A percentile compares a stretch with the other conserved stretches of the same genome.
phyloP scores from a whole-genome alignment of 2,113 vertebrate species.

The Psettodes erumei region DNA sequence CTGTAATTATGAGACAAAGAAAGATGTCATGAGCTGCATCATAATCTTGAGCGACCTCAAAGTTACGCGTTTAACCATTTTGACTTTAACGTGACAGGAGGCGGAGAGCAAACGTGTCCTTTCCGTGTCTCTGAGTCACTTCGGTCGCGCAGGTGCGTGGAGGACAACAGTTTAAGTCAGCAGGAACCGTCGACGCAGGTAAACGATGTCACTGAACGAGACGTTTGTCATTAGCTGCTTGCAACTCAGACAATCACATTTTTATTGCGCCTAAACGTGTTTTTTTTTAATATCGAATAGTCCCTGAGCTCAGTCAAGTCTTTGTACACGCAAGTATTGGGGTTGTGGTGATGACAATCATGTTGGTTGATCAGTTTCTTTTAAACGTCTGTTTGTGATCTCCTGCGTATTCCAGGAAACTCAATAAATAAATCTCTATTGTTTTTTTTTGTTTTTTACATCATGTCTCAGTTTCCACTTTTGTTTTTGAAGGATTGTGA shows the following conservation, averaged over 20 bases:
- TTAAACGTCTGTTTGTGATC: slow-evolving; percentile 23
- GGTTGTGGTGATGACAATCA: slow-evolving; percentile 62
- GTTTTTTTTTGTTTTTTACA: slow-evolving; percentile 11
- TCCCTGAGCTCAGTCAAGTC: slow-evolving; percentile 11
- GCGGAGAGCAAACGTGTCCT: too few species aligned
- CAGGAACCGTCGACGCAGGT: too few species aligned
- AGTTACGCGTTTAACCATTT: background rate
- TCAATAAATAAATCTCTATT: slow-evolving; percentile 54
- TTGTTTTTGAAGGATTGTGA: too few species aligned
- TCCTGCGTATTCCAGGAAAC: slow-evolving; percentile 47
- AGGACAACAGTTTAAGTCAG: too few species aligned
- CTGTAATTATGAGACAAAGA: background rate
- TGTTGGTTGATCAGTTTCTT: slow-evolving; percentile 34
- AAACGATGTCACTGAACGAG: too few species aligned
- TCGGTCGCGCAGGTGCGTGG: background rate
- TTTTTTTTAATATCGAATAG: slow-evolving; percentile 55
- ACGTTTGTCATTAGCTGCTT: too few species aligned
- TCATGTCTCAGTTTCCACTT: background rate
- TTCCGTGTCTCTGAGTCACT: background rate
- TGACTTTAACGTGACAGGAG: background rate
- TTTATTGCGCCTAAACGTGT: slow-evolving; percentile 26
- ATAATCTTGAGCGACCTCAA: background rate
- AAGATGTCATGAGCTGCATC: background rate
- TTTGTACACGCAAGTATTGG: slow-evolving; percentile 34
- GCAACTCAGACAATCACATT: slow-evolving; percentile 53